phyloP scores from a whole-genome alignment of 2,113 vertebrate species.

The Vireo altiloquus region DNA sequence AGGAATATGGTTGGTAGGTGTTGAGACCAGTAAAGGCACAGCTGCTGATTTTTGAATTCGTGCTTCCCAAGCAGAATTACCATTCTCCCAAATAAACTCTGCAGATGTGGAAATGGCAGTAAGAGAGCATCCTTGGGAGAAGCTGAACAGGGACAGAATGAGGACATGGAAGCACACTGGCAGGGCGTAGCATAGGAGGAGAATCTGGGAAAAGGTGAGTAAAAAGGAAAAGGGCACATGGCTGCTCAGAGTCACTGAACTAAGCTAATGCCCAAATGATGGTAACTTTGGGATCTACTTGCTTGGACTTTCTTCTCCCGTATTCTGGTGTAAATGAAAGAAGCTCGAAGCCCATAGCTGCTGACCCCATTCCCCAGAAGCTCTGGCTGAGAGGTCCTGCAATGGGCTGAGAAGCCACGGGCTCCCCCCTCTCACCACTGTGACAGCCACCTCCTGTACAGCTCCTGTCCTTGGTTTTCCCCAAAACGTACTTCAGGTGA shows the following conservation, averaged over 20 bases:
- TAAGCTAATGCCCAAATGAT: not conserved
- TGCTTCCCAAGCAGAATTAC: not conserved
- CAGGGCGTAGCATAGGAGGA: not conserved
- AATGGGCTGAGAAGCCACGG: not conserved
- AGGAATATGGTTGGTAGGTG: not conserved
- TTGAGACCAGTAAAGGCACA: not conserved
- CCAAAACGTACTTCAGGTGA: fast-evolving
- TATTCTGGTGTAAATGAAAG: not conserved
- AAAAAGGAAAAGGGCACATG: fast-evolving
- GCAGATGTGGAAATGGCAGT: not conserved
- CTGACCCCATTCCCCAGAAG: not conserved
- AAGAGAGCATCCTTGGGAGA: not conserved
- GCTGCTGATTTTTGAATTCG: not conserved
- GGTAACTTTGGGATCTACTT: not conserved
- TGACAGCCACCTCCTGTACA: not conserved
- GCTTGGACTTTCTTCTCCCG: not conserved
- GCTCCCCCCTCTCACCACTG: not conserved
- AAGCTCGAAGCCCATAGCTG: not conserved
- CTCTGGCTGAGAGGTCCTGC: not conserved
- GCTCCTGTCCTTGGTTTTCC: not conserved
- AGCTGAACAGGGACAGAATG: not conserved
- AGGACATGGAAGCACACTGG: fast-evolving
- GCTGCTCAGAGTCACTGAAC: not conserved
- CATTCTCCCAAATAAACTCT: not conserved
- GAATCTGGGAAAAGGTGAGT: not conserved